A percentile compares a stretch with the other conserved stretches of the same genome.
Conservation (phyloP, 2,888 invertebrate genomes). For the Drosophila hawaiiensis region DNA sequence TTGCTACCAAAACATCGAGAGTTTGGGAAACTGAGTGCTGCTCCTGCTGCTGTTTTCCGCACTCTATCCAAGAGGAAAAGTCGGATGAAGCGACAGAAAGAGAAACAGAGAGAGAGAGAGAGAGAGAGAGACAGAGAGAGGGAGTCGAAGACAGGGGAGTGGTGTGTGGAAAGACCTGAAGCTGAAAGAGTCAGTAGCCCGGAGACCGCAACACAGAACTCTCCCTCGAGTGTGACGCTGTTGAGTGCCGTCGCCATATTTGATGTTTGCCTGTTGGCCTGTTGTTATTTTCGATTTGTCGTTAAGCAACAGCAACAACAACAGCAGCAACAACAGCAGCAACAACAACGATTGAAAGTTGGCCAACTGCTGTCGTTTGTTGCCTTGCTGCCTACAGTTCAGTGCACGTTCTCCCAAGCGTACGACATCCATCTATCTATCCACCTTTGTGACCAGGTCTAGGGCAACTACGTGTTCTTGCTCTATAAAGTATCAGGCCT, state of each 20-base stretch:
- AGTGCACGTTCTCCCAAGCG: conserved; percentile 44
- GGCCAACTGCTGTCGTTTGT: conserved; percentile 69
- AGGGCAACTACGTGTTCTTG: conserved; percentile 39
- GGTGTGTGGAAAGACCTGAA: conserved; percentile 18
- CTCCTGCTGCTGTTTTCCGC: conserved; percentile 53
- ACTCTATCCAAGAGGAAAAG: conserved; percentile 1
- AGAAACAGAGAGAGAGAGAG: background rate
- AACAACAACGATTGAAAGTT: conserved; percentile 48
- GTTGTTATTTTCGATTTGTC: conserved; percentile 70
- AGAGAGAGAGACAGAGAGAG: background rate
- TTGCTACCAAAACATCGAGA: conserved; percentile 40
- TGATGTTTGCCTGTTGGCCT: conserved; percentile 72
- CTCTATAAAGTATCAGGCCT: conserved; percentile 17
- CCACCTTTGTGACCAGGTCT: conserved; percentile 61
- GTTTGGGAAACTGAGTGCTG: conserved; percentile 34
- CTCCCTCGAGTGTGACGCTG: conserved; percentile 51
- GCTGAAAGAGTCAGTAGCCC: conserved; percentile 6
- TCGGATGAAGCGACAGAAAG: background rate
- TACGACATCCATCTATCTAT: conserved; percentile 43
- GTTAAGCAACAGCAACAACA: conserved; percentile 39
- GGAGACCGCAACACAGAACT: background rate
- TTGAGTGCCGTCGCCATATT: conserved; percentile 64
- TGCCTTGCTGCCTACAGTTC: conserved; percentile 44
- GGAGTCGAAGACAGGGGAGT: background rate
- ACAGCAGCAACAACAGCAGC: conserved; percentile 11